Evolutionary conservation across 1,140 invertebrate species (phyloP), one percentile per base, ranked within the genome.

Genomic region (Pseudomyrmex pallidus): DNA sequence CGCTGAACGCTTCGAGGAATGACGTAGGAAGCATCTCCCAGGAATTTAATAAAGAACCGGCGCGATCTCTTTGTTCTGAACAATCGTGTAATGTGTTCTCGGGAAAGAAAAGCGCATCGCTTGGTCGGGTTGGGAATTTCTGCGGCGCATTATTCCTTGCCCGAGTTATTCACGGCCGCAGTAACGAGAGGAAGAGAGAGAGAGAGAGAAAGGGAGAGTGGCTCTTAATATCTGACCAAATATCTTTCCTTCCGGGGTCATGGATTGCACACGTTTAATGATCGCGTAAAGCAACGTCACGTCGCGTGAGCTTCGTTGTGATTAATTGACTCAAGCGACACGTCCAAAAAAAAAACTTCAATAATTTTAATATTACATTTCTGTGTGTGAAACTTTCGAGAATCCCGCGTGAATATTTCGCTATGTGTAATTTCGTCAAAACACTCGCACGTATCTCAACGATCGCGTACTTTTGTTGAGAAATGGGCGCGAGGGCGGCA

Each of bases 21-120:
- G 67, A 82, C 57, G 78, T 46, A 64, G 17, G 67, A 84, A 72
- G 54, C 61, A 78, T 85, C 67, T 80, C 68, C 13, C 48, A 74
- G 83, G 83, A 85, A 85, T 86, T 86, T 86, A 86, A 86, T 86
- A 86, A 86, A 86, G 85, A 80, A 68, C 54, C 76, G 52, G 17
- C 74, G 85, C 67, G 66, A 73, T 84, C 83, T 78, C 85, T 86
- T 86, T 85, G 74, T 80, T 80, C 66, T 63, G 35, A 72, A 61
- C 66, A 86, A 86, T 86, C 48, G 74, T 67, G 67, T 80, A 86
- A 85, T 86, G 83, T 85, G 74, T 86, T 84, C 76, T 66, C 57
- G 61, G 15, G 66, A 57, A 86, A 85, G 83, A 86, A 85, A 85
- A 86, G 83, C 83, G 46, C 67, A 84, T 77, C 57, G 72, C 61